Percentiles rank a stretch among this genome's conserved stretches.
Evolutionary conservation across 2,797 vertebrate genomes (phyloP).

Genomic region (Calcarius lapponicus): DNA sequence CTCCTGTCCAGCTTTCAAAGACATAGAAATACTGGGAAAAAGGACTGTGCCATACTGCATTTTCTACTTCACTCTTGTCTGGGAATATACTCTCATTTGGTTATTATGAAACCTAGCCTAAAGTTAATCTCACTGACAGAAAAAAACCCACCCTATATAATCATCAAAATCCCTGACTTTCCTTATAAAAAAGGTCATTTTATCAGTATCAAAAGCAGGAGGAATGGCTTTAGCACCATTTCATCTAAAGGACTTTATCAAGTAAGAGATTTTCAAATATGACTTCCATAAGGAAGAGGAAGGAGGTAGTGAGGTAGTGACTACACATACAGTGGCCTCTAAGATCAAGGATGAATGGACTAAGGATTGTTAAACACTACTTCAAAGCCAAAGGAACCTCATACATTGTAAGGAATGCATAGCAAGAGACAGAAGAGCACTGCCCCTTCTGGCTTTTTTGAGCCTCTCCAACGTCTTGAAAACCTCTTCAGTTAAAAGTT

Average conservation of each 20-base stretch:
- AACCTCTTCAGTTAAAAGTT: background rate
- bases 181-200: background rate
- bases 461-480: background rate
- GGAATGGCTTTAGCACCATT: background rate
- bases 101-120: background rate
- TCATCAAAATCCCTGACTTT: background rate
- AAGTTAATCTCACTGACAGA: background rate
- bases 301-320: too few species aligned
- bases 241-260: background rate
- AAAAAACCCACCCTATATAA: rapidly evolving
- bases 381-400: background rate
- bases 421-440: background rate
- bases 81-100: background rate
- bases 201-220: background rate
- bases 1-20: background rate
- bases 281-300: background rate
- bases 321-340: background rate
- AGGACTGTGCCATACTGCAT: background rate
- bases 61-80: background rate
- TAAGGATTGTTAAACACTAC: background rate
- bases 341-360: background rate
- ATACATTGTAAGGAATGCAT: background rate
- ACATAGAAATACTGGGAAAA: background rate
- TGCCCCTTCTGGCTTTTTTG: background rate
- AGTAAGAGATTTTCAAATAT: background rate